phyloP scores from a whole-genome alignment of 2,113 vertebrate species.

The Orthonyx spaldingii region DNA sequence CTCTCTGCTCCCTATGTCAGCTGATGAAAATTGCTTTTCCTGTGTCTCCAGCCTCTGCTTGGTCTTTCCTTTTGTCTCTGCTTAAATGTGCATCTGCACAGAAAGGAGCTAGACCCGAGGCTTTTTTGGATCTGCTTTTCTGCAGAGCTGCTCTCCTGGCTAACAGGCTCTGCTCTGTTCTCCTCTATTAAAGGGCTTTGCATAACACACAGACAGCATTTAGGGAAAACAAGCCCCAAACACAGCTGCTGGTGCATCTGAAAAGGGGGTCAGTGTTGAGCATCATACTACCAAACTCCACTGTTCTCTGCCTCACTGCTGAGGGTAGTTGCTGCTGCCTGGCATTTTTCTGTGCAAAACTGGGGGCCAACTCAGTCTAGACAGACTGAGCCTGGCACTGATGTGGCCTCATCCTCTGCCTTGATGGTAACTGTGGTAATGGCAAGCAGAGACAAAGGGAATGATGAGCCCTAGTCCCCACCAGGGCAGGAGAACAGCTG shows the following conservation, averaged over 20 bases:
- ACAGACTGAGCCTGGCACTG: background rate
- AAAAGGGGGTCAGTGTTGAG: background rate
- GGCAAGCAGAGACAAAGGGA: background rate
- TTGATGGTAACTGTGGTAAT: background rate
- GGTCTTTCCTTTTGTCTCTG: background rate
- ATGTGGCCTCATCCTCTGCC: rapidly evolving
- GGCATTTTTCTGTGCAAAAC: background rate
- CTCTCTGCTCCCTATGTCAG: background rate
- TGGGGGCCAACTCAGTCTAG: background rate
- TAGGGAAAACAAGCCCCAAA: background rate
- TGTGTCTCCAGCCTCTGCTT: background rate
- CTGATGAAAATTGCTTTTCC: background rate
- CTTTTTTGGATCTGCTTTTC: background rate
- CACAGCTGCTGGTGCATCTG: background rate
- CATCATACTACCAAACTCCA: background rate
- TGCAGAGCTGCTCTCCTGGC: background rate
- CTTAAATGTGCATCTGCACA: background rate
- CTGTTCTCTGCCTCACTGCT: background rate
- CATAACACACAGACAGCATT: background rate
- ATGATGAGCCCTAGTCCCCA: rapidly evolving
- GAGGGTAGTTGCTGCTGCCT: background rate
- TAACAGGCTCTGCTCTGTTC: background rate
- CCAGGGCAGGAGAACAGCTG: rapidly evolving
- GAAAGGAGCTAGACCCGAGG: background rate
- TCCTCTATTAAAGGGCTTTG: background rate